Conservation (phyloP, 2,113 vertebrate genomes). For the Equus przewalskii region DNA sequence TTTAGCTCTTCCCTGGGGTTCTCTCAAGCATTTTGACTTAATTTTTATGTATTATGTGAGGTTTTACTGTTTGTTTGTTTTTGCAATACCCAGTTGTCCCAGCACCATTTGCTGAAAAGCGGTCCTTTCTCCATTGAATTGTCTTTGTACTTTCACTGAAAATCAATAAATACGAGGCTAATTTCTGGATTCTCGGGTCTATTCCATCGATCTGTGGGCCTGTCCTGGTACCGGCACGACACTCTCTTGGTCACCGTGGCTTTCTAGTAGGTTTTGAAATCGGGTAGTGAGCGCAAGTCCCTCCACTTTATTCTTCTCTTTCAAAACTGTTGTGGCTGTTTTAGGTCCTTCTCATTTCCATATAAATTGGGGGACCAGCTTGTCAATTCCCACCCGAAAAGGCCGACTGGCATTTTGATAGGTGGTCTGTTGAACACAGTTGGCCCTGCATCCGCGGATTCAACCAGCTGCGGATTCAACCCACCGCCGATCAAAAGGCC, state of each 20-base stretch:
- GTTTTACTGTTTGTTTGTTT: not conserved
- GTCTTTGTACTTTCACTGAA: not conserved
- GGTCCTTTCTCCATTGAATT: not conserved
- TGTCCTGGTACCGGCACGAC: accelerated
- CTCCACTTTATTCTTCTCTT: not conserved
- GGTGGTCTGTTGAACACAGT: not conserved
- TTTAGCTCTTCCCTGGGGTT: not conserved
- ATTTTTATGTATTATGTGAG: not conserved
- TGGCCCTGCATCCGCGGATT: too few relatives aligned
- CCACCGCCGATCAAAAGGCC: too few relatives aligned
- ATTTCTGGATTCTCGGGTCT: not conserved
- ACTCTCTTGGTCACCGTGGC: not conserved
- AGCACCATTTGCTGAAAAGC: not conserved
- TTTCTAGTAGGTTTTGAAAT: not conserved
- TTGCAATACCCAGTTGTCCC: not conserved
- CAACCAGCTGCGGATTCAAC: too few relatives aligned
- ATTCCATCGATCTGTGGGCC: not conserved
- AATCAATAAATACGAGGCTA: not conserved
- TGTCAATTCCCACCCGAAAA: not conserved
- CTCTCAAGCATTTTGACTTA: not conserved
- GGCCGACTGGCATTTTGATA: not conserved
- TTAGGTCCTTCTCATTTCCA: not conserved
- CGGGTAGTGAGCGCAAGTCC: accelerated
- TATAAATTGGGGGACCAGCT: not conserved
- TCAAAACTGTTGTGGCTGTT: not conserved